Evolutionary conservation across 2,113 vertebrate species (phyloP), one percentile per base, ranked within the genome.

Genomic region (Catagonus wagneri): DNA sequence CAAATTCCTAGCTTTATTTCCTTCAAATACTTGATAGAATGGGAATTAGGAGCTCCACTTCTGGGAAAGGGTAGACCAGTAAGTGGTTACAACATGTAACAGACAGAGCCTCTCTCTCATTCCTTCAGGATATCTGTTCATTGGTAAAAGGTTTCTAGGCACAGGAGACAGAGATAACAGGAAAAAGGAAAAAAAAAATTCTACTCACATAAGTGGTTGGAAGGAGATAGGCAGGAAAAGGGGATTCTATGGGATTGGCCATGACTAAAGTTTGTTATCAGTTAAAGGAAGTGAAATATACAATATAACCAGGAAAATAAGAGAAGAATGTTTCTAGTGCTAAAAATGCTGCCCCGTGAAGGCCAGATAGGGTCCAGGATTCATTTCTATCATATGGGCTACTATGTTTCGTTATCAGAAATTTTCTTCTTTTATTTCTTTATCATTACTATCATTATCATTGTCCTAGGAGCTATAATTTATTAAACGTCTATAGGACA

Each of bases 31-130:
- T 69, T 90, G 39, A 29, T 27, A 29, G 54, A 36, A 15, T 74
- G 0, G 3, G 7, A 12, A 39, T 52, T 4, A n/a, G 9, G 11
- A 32, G 39, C 17, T 10, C 22, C 52, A 39, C 2, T 1, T 16
- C 17, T n/a, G 4, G 19, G 6, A 61, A 92, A 56, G 27, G 23
- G 2, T 29, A 84, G 12, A 27, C 2, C 1, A 29, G 22, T 12
- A 20, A 54, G 7, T 54, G 13, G 11, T 52, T 79, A 36, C 56
- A 69, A 56, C 25, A 3, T 56, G 2, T 22, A 91, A 19, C 2
- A 79, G 25, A 15, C 16, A 34, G 3, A 61, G 15, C 7, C 34
- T 65, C n/a, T 32, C 27, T 93, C n/a, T 27, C 12, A 36, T 7
- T 60, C 29, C 68, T 71, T 27, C 29, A 69, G 39, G 11, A 23